These are phyloP conservation scores for Eclectus roratus DNA, from an alignment of 2,113 vertebrate genomes.

Conservation along the genomic window DNA sequence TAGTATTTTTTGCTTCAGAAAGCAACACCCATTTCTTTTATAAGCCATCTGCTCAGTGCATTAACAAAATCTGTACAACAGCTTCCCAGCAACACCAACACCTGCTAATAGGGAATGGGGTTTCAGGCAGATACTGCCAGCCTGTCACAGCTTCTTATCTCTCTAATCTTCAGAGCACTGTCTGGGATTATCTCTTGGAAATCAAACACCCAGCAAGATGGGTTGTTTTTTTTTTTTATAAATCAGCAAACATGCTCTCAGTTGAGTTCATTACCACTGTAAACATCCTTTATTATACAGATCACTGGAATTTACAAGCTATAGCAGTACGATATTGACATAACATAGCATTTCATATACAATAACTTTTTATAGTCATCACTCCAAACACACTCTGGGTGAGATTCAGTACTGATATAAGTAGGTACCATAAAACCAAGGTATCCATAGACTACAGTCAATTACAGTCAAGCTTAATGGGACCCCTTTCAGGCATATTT, in stretches of 20 bases:
- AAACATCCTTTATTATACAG: conserved; percentile 25
- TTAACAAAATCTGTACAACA: neutral
- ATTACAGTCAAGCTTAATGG: neutral
- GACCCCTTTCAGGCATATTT: neutral
- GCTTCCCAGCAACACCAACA: conserved; percentile 24
- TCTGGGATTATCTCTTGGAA: conserved; percentile 40
- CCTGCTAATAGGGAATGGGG: conserved; percentile 14
- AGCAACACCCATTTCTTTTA: neutral
- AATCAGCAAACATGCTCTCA: neutral
- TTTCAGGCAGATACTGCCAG: conserved; percentile 35
- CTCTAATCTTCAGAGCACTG: conserved; percentile 36
- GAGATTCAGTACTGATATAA: neutral
- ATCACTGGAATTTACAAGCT: conserved; percentile 1
- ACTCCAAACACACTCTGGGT: neutral
- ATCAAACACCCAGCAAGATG: conserved; percentile 46
- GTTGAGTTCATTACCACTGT: neutral
- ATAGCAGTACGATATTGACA: neutral
- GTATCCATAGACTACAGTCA: neutral
- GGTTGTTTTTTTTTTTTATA: neutral
- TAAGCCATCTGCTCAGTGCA: neutral
- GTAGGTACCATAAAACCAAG: neutral
- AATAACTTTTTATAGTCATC: conserved; percentile 12
- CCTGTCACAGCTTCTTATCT: conserved; percentile 30
- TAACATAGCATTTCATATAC: neutral
- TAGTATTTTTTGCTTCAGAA: neutral